Evolutionary conservation across 2,113 vertebrate genomes (phyloP), one percentile per base, ranked within the genome.

Genomic region (Carassius carassius): DNA sequence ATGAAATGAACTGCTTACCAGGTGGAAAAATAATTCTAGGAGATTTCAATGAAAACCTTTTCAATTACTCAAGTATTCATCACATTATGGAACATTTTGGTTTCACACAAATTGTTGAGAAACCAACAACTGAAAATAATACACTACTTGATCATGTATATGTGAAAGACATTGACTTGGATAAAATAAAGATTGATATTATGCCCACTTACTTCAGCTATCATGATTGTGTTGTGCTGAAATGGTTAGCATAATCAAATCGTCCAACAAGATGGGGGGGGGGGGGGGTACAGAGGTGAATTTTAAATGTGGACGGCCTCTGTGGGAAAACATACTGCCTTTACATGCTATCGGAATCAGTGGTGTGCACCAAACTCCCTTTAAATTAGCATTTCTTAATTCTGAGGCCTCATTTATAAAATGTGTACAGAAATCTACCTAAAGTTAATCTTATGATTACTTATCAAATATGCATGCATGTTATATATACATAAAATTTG

Each of bases 1-100:
- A 70, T 12, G 16, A 70, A 37, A 70, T 70, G 2, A 41, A 70
- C 67, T 19, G 8, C 8, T 21, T 70, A 70, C 8, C 67, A 70
- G 67, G 67, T 41, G 67, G 67, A 0, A 70, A 70, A 70, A 70
- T 70, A 19, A 70, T 70, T 70, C 17, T 70, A 4, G 67, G 67
- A 37, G 32, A 70, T 41, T 70, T 70, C 17, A 70, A 70, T 70
- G 67, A 70, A 41, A 70, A 70, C 35, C 17, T 70, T 70, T 35
- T 70, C 8, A 70, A 11, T 70, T 21, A 12, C 1, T 70, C 29
- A 70, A 70, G 14, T 21, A 11, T 70, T 70, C 4, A 17, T 37
- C 32, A 70, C 37, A 2, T 37, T 0, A 70, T 70, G 67, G 32
- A 70, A 1, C 14, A 70, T 32, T 70, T 37, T 21, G 67, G 67